Percentiles rank a stretch among this genome's conserved stretches.
Evolutionary conservation across 1,140 invertebrate species (phyloP).

Genomic region (Brachionus paranguensis): DNA sequence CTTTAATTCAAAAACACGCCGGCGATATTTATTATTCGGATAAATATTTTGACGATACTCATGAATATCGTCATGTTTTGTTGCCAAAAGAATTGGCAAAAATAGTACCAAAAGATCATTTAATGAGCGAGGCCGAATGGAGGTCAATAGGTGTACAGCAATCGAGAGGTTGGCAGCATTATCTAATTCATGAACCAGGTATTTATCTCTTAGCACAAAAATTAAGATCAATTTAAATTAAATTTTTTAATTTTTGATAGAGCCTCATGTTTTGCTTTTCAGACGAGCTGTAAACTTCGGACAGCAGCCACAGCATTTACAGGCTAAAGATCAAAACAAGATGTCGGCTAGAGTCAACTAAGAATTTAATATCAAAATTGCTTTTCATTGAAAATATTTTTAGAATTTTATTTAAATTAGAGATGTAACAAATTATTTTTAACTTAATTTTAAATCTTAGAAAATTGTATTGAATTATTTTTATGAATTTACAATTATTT

Average conservation of each 20-base stretch:
- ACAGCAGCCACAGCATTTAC: neutral
- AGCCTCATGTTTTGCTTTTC: conserved; percentile 34
- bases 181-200: conserved; percentile 89
- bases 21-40: conserved; percentile 57
- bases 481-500: neutral
- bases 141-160: conserved; percentile 89
- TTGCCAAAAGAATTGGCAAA: conserved; percentile 77
- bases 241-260: neutral
- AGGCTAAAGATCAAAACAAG: neutral
- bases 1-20: neutral
- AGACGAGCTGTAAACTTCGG: neutral
- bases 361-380: neutral
- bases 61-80: conserved; percentile 71
- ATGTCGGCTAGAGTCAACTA: neutral
- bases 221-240: neutral
- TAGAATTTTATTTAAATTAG: neutral
- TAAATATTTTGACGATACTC: conserved; percentile 64
- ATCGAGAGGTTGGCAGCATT: conserved; percentile 88
- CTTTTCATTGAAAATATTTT: no score
- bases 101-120: conserved; percentile 76
- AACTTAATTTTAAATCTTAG: neutral
- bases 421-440: neutral
- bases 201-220: no score
- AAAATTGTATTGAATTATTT: neutral
- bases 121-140: conserved; percentile 93